Percentiles rank a stretch among this genome's conserved stretches.
phyloP scores from a whole-genome alignment of 2,113 vertebrate species.

The Triplophysa siluroides region DNA sequence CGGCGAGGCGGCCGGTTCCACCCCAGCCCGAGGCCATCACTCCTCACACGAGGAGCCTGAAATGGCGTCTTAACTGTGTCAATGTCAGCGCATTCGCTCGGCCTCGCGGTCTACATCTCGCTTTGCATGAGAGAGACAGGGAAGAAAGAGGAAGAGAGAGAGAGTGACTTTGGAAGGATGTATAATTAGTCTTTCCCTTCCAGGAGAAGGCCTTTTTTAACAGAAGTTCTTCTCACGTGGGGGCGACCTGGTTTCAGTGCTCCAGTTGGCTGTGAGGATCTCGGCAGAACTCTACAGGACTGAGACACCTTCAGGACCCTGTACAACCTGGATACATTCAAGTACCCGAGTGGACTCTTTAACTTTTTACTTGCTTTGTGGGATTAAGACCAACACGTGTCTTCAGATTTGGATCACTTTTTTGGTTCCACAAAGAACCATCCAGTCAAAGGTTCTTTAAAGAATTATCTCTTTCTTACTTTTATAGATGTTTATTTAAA shows the following conservation, averaged over 20 bases:
- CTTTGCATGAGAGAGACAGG: conserved; percentile 60
- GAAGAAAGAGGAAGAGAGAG: conserved; percentile 46
- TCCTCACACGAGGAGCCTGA: conserved; percentile 60
- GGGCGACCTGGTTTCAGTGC: conserved; percentile 75
- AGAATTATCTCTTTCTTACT: too few relatives aligned
- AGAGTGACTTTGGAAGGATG: conserved; percentile 74
- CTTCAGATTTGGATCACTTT: too few relatives aligned
- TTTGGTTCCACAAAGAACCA: too few relatives aligned
- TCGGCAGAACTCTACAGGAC: conserved; percentile 34
- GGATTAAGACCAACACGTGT: too few relatives aligned
- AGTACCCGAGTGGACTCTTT: not conserved
- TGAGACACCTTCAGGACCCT: conserved; percentile 13
- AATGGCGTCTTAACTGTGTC: conserved; percentile 70
- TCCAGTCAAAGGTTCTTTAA: too few relatives aligned
- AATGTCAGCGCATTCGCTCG: conserved; percentile 68
- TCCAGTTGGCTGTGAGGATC: conserved; percentile 66
- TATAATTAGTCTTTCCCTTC: conserved; percentile 77
- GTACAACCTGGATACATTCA: conserved; percentile 14
- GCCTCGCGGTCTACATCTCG: conserved; percentile 59
- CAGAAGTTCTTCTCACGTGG: conserved; percentile 64
- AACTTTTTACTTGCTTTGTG: not conserved
- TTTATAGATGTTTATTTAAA: too few relatives aligned
- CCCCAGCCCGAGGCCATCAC: conserved; percentile 1
- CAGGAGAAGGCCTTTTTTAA: conserved; percentile 69
- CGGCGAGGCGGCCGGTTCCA: not conserved